Evolutionary conservation across 2,113 vertebrate species (phyloP), one percentile per base, ranked within the genome.

Genomic region (Oxyruncus cristatus): DNA sequence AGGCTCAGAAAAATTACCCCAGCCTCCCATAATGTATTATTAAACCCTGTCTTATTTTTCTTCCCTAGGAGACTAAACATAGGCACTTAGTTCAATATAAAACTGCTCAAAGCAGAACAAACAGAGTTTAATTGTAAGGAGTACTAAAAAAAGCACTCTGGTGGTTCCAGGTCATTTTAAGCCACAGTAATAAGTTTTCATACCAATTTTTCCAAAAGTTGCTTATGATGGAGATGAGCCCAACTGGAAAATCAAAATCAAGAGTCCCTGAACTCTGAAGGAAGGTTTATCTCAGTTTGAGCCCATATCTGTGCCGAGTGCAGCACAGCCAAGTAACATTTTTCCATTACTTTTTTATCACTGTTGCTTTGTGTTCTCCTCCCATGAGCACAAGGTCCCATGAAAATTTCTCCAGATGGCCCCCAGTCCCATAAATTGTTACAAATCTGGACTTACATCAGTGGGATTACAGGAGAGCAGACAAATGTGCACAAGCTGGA

Each of bases 401-500:
- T 46, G 41, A 37, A 6, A 94, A 82, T 62, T 89, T 39, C 70
- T 93, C 87, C 96, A 84, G 83, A 81, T 11, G 0, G 85, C 42
- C 53, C 84, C 58, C 30, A 8, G 88, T 75, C 73, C 75, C 90
- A 96, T 81, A 30, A 91, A 93, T 93, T 94, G 74, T 86, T 92
- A 89, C 75, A 24, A 71, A 91, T 93, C 92, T 95, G 90, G 92
- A 66, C 42, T 96, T 92, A 66, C 62, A 97, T 97, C 93, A 78
- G 85, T 76, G 88, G 93, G 97, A 98, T 98, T 97, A 98, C 77
- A 93, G 14, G 37, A 97, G 94, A 97, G 94, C 93, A 97, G 95
- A 96, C 96, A 97, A 97, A 97, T 94, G 97, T 70, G 97, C 95
- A 96, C 33, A 73, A 75, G 93, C 95, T 96, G 76, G 72, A 93